Percentiles rank a stretch among this genome's conserved stretches.
Evolutionary conservation across 2,888 invertebrate genomes (phyloP).

Genomic region (Agrochola lychnidis): DNA sequence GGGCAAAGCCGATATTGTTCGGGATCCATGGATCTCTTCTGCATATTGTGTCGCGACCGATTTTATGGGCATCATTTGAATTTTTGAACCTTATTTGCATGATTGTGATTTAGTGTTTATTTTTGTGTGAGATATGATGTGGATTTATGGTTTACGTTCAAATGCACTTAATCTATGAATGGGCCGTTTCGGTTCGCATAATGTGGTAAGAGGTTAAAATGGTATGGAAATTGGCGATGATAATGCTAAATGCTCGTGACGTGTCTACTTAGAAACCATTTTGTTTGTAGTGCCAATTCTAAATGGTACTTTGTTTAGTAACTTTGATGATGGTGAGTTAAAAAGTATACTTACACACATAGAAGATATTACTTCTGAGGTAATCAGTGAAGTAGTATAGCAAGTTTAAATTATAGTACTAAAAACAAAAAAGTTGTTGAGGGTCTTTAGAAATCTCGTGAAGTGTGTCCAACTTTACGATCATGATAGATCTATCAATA

Average conservation of each 20-base stretch:
- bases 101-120: conserved; percentile 88
- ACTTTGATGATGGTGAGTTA: neutral
- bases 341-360: neutral
- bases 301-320: neutral
- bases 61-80: conserved; percentile 89
- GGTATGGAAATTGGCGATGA: conserved; percentile 52
- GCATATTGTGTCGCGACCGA: conserved; percentile 85
- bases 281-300: conserved; percentile 3
- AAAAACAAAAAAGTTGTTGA: conserved; percentile 5
- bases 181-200: conserved; percentile 65
- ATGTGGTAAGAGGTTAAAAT: conserved; percentile 62
- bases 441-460: conserved; percentile 8
- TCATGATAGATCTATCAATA: conserved; percentile 49
- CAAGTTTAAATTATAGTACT: neutral
- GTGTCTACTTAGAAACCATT: conserved; percentile 9
- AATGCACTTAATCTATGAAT: conserved; percentile 77
- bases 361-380: neutral
- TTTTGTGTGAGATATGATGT: conserved; percentile 77
- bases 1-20: conserved; percentile 77
- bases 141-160: conserved; percentile 80
- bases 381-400: neutral
- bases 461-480: conserved; percentile 34
- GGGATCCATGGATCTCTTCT: conserved; percentile 74
- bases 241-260: conserved; percentile 50
- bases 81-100: conserved; percentile 88